Conservation (phyloP, 1,140 invertebrate genomes). For the Periplaneta americana region DNA sequence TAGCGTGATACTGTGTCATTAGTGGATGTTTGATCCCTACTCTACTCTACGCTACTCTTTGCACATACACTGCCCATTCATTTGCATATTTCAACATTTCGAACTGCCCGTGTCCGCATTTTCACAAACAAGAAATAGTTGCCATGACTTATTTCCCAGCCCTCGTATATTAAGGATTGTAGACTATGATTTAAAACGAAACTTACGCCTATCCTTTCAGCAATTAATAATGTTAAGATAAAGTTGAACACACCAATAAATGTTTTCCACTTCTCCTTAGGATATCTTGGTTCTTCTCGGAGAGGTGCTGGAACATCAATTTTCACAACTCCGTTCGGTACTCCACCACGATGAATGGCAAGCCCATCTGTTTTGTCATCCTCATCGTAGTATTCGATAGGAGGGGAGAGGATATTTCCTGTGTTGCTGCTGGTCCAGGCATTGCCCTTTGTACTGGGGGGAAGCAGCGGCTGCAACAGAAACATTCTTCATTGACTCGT, state of each 20-base stretch:
- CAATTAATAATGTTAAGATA: too few species aligned
- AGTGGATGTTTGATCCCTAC: too few species aligned
- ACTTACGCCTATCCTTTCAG: too few species aligned
- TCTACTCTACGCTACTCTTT: too few species aligned
- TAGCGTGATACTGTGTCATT: too few species aligned
- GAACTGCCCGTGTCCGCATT: too few species aligned
- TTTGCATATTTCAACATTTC: too few species aligned
- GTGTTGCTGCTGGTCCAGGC: neutral
- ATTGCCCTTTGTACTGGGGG: neutral
- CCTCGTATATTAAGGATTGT: too few species aligned
- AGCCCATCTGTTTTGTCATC: slow-evolving; percentile 37
- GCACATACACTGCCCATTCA: too few species aligned
- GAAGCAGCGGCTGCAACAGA: slow-evolving; percentile 12
- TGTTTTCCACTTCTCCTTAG: slow-evolving; percentile 67
- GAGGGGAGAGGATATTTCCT: slow-evolving; percentile 20
- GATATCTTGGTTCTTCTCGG: slow-evolving; percentile 56
- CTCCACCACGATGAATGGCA: slow-evolving; percentile 28
- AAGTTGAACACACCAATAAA: slow-evolving; percentile 48
- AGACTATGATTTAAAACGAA: too few species aligned
- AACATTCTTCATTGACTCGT: neutral
- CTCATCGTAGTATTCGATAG: slow-evolving; percentile 39
- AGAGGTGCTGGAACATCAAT: slow-evolving; percentile 49
- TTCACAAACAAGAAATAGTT: too few species aligned
- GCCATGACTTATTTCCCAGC: too few species aligned
- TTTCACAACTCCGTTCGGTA: slow-evolving; percentile 42